Evolutionary conservation across 1,140 invertebrate species (phyloP).

Genomic region (Diachasmimorpha longicaudata): DNA sequence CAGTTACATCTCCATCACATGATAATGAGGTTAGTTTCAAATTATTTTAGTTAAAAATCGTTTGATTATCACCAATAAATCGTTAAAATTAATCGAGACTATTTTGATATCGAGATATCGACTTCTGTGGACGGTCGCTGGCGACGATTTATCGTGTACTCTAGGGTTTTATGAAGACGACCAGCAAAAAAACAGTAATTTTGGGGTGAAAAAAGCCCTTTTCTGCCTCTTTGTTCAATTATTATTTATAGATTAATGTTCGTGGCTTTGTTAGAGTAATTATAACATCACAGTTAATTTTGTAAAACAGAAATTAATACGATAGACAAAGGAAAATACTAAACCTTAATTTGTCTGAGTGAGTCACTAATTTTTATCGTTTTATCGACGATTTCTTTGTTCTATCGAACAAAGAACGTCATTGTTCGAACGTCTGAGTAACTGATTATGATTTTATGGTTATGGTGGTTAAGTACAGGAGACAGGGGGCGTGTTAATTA

Average conservation of each 20-base stretch:
- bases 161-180: too few species aligned
- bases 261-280: slow-evolving; percentile 20
- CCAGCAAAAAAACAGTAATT: too few species aligned
- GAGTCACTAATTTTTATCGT: background rate
- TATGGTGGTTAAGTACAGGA: too few species aligned
- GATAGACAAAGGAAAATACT: background rate
- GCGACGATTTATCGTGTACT: too few species aligned
- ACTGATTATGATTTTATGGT: too few species aligned
- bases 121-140: background rate
- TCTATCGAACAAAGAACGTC: too few species aligned
- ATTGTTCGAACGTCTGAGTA: too few species aligned
- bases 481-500: too few species aligned
- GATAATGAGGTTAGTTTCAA: background rate
- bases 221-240: background rate
- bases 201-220: background rate
- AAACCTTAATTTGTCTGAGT: background rate
- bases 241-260: background rate
- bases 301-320: slow-evolving; percentile 33
- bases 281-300: slow-evolving; percentile 53
- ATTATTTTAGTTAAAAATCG: background rate
- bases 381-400: background rate
- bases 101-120: background rate
- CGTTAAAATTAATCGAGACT: background rate
- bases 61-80: background rate
- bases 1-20: background rate